Evolutionary conservation across 1,140 invertebrate species (phyloP).

Genomic region (Trichonephila inaurata): DNA sequence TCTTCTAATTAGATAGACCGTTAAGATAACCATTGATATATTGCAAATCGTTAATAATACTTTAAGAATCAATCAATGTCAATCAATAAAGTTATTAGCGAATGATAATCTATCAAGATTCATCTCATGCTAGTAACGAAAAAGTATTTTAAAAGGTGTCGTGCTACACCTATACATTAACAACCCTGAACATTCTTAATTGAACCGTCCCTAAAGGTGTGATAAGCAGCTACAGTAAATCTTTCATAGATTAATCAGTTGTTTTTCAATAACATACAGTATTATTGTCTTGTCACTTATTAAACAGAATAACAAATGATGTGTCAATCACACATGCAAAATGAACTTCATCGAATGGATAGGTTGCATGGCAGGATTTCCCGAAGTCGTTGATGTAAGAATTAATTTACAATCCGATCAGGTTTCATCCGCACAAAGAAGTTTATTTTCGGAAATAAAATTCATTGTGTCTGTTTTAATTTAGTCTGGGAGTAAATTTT

Average conservation of each 20-base stretch:
- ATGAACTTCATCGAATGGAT: background rate
- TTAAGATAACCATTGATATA: background rate
- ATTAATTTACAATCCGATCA: constrained; percentile 28
- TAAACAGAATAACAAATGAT: background rate
- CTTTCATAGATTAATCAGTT: background rate
- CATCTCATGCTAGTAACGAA: background rate
- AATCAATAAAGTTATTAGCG: constrained; percentile 12
- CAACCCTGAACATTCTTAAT: background rate
- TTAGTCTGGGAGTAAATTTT: background rate
- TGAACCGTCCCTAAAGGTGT: background rate
- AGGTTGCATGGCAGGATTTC: background rate
- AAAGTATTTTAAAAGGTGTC: background rate
- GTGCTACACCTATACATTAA: background rate
- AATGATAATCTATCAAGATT: constrained; percentile 7
- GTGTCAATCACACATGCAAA: background rate
- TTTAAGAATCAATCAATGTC: background rate
- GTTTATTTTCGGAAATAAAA: background rate
- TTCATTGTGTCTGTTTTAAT: constrained; percentile 24
- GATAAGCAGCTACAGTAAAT: background rate
- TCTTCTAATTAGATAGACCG: background rate
- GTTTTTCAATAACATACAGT: background rate
- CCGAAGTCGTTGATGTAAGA: background rate
- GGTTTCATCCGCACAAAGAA: background rate
- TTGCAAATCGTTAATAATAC: background rate
- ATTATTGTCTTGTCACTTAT: constrained; percentile 21